Evolutionary conservation across 2,797 vertebrate genomes (phyloP).

Genomic region (Characodon lateralis): DNA sequence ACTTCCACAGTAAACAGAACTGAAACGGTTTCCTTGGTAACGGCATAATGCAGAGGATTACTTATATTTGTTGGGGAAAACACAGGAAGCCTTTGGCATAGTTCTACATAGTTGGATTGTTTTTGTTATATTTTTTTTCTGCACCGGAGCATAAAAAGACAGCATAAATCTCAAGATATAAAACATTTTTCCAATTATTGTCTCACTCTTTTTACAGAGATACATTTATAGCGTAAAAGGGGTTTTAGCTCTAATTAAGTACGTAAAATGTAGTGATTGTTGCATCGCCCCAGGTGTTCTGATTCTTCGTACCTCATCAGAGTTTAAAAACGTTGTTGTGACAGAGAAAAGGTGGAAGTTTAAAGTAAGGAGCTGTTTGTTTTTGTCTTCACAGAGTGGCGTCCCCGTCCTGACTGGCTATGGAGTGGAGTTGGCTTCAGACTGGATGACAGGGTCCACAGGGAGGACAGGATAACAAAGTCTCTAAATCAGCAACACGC

Average conservation of each 20-base stretch:
- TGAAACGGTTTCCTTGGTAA: conserved; percentile 39
- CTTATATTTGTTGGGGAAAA: conserved; percentile 24
- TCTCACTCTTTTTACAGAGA: not conserved
- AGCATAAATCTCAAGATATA: not conserved
- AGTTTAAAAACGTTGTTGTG: not conserved
- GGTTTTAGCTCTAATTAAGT: not conserved
- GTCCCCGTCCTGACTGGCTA: conserved; percentile 62
- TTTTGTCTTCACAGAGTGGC: conserved; percentile 38
- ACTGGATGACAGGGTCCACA: conserved; percentile 81
- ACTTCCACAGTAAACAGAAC: not conserved
- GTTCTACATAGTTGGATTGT: not conserved
- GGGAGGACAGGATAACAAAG: conserved; percentile 62
- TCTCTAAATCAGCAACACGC: conserved; percentile 44
- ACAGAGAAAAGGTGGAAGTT: not conserved
- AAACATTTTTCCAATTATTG: not conserved
- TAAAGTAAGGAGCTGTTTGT: conserved; percentile 4
- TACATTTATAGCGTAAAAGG: not conserved
- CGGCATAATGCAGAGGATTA: conserved; percentile 15
- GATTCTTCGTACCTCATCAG: not conserved
- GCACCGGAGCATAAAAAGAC: not conserved
- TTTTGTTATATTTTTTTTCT: not conserved
- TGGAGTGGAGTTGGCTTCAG: conserved; percentile 82
- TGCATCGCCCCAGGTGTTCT: not conserved
- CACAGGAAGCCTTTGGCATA: not conserved
- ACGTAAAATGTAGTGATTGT: not conserved